Conservation (phyloP, 2,113 vertebrate species). For the Rallus limicola region DNA sequence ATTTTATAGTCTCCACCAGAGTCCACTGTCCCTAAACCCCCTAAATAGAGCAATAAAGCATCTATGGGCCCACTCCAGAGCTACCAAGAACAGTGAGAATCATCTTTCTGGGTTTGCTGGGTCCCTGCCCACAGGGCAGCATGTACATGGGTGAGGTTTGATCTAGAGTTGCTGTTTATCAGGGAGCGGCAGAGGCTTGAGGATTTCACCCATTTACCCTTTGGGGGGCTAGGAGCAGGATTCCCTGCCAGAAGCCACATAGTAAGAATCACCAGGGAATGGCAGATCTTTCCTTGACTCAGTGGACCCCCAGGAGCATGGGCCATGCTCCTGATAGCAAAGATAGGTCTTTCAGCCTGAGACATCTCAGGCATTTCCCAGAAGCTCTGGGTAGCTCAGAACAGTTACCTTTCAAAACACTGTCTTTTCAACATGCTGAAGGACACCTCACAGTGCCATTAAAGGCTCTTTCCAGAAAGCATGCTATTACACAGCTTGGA, state of each 20-base stretch:
- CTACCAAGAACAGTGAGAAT: not conserved
- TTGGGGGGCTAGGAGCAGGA: not conserved
- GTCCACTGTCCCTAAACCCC: not conserved
- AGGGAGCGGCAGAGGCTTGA: not conserved
- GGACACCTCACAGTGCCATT: not conserved
- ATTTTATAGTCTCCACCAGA: not conserved
- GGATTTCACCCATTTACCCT: not conserved
- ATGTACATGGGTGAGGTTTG: fast-evolving
- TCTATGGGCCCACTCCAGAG: not conserved
- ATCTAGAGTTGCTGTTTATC: not conserved
- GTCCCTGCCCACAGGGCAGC: not conserved
- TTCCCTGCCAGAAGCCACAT: not conserved
- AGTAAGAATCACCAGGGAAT: not conserved
- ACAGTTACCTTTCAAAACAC: not conserved
- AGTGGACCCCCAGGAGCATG: not conserved
- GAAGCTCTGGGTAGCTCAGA: not conserved
- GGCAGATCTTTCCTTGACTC: not conserved
- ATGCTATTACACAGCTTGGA: not conserved
- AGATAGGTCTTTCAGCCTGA: not conserved
- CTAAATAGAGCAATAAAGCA: not conserved
- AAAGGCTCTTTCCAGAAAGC: slow-evolving; percentile 1
- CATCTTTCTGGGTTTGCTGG: not conserved
- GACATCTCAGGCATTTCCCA: not conserved
- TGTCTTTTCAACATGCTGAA: not conserved
- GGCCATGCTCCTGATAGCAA: not conserved